Percentiles rank a stretch among this genome's conserved stretches.
Conservation (phyloP, 2,113 vertebrate species). For the Acinonyx jubatus region DNA sequence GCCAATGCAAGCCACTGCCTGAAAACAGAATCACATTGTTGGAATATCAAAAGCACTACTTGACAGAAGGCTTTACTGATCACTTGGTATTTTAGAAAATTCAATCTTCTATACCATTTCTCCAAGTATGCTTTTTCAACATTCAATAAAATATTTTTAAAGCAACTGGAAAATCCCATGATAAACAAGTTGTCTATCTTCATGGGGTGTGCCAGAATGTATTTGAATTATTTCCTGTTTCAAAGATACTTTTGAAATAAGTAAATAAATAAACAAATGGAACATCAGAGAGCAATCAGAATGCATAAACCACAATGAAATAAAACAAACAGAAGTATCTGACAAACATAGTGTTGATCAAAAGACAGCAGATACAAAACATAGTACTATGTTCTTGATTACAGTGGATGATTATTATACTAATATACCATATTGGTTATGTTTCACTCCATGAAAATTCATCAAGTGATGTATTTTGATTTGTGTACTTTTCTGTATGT, state of each 20-base stretch:
- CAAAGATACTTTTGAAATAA: conserved; percentile 10
- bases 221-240: neutral
- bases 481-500: neutral
- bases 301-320: conserved; percentile 11
- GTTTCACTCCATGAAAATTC: conserved; percentile 1
- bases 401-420: neutral
- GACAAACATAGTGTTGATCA: neutral
- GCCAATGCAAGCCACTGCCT: conserved; percentile 92
- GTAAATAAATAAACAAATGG: neutral
- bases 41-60: neutral
- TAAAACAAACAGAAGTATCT: conserved; percentile 26
- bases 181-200: neutral
- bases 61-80: neutral
- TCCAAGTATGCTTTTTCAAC: conserved; percentile 15
- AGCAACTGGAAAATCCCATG: neutral
- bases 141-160: conserved; percentile 44
- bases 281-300: neutral
- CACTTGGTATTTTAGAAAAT: conserved; percentile 7
- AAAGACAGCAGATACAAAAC: neutral
- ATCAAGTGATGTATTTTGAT: neutral
- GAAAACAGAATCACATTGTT: conserved; percentile 43
- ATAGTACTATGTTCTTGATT: neutral
- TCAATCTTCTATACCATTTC: neutral
- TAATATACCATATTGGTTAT: neutral
- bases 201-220: neutral